Evolutionary conservation across 2,113 vertebrate species (phyloP).

Genomic region (Macroglossus sobrinus): DNA sequence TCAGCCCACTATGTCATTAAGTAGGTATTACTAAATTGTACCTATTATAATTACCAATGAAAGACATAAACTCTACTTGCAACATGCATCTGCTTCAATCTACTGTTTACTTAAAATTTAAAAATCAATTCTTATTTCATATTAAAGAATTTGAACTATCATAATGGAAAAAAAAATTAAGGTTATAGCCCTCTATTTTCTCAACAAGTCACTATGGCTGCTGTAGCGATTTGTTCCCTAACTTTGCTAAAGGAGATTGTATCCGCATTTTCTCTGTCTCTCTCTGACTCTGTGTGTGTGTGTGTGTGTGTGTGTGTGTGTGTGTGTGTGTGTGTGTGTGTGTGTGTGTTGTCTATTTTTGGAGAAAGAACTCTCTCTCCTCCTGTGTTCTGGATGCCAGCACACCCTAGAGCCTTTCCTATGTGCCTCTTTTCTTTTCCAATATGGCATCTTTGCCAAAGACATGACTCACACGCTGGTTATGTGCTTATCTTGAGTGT

Average conservation of each 20-base stretch:
- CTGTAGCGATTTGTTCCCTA: background rate
- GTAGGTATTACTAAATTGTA: background rate
- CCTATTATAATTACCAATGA: background rate
- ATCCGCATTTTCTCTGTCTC: background rate
- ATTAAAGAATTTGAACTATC: background rate
- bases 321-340: background rate
- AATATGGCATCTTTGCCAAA: background rate
- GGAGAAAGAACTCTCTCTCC: background rate
- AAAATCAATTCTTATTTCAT: background rate
- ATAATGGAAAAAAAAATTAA: background rate
- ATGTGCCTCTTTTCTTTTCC: background rate
- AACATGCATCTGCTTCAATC: background rate
- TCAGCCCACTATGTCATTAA: background rate
- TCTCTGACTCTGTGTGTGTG: too few relatives aligned
- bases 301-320: background rate
- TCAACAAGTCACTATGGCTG: background rate
- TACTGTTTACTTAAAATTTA: background rate
- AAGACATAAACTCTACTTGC: background rate
- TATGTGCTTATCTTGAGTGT: background rate
- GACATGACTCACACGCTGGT: background rate
- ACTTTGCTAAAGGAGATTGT: background rate
- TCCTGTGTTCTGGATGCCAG: background rate
- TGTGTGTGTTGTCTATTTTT: background rate
- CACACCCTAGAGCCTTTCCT: background rate
- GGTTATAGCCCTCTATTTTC: background rate